phyloP scores from a whole-genome alignment of 1,140 invertebrate genomes.

The Scylla paramamosain region DNA sequence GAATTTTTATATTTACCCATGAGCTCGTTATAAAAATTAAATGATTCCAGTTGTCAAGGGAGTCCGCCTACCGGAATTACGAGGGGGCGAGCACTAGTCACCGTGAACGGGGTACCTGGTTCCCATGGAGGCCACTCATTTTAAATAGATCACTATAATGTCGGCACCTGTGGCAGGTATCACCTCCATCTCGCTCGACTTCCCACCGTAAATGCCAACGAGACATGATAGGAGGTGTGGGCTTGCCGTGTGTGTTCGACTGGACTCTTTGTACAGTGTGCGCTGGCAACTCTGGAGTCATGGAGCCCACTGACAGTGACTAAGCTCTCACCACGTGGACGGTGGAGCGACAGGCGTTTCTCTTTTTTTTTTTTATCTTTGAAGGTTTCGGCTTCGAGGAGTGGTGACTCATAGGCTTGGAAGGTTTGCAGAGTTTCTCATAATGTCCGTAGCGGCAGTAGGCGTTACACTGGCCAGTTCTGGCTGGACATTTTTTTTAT shows the following conservation, averaged over 20 bases:
- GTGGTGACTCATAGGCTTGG: background rate
- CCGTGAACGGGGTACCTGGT: too few species aligned
- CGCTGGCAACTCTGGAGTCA: background rate
- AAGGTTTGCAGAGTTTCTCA: background rate
- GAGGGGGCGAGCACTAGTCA: background rate
- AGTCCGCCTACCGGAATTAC: background rate
- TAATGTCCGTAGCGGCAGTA: background rate
- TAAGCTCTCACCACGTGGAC: background rate
- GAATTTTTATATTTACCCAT: too few species aligned
- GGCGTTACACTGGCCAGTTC: background rate
- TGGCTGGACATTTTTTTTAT: too few species aligned
- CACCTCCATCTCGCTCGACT: background rate
- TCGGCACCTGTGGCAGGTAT: constrained; percentile 32
- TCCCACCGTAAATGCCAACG: background rate
- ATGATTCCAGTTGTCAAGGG: too few species aligned
- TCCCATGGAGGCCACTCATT: too few species aligned
- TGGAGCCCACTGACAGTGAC: background rate
- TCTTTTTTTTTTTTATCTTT: background rate
- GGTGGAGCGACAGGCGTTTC: background rate
- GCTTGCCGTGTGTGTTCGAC: background rate
- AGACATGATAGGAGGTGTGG: background rate
- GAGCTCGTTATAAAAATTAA: too few species aligned
- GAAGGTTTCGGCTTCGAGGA: background rate
- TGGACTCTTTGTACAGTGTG: background rate
- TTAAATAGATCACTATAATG: too few species aligned